Base-by-base conservation (phyloP, 2,797 vertebrate species). In the Pampus argenteus region DNA sequence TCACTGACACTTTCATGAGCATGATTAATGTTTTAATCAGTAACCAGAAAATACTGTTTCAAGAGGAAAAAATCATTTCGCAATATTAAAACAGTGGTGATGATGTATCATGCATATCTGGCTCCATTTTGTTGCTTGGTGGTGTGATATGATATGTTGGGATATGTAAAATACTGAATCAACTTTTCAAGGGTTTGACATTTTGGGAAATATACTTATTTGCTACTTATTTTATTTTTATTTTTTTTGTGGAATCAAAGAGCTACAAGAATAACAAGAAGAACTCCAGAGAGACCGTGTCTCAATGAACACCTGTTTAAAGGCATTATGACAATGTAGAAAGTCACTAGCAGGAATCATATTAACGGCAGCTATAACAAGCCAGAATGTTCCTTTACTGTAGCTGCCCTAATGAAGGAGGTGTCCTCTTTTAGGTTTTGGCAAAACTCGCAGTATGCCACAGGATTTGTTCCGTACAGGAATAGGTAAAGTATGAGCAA, bases 371-470 rank as follows among this genome's bases (percentile, higher is more conserved):
- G 15, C 13, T 6, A 31, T 31, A 60, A 29, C 26, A n/a, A 44
- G 10, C 7, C 49, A 26, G 38, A 36, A 66, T 58, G 2, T 38
- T 29, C n/a, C 49, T 49, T 20, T 49, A 75, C 49, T 49, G 18
- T 49, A 75, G 52, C 66, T 67, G 47, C 83, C 64, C 64, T 90
- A 91, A 92, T 83, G 45, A 89, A 90, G 82, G 70, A 91, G 83
- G 26, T 92, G 78, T 93, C 74, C 76, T 71, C 58, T 91, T 92
- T 69, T 89, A 93, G 92, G 92, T 91, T 89, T 90, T 88, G 88
- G 91, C 82, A 89, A 86, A 88, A 92, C 91, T 84, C 87, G 89
- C 87, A 92, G 92, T 87, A 92, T 92, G 86, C 92, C 91, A 31
- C 92, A 92, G 86, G 91, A 92, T 76, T 84, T 93, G 85, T 93